Base-by-base conservation (phyloP, 2,888 invertebrate species). In the Cenopis cana region DNA sequence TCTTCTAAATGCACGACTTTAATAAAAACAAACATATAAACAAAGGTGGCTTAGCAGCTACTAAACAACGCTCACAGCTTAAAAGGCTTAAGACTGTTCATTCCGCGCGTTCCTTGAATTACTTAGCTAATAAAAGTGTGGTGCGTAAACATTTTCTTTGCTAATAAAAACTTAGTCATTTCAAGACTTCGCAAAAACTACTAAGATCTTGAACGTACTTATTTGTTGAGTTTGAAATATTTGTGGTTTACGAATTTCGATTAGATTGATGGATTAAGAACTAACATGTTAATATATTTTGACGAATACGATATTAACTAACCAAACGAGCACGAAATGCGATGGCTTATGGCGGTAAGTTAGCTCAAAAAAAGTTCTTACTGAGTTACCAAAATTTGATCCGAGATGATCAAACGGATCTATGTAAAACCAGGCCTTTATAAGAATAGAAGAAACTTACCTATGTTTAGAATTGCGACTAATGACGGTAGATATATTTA, bases 141-240 rank as follows among this genome's bases (percentile, higher is more conserved):
- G 50, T 65, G 64, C 71, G 71, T 71, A 71, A 71, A 61, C 66
- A 64, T 57, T 41, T 52, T 38, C 64, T 20, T 12, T 38, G 49
- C 55, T 67, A 71, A 71, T 71, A 71, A 71, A 70, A 71, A 71
- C 67, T 71, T 67, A 54, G 60, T 65, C 64, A 20, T 64, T 60
- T 60, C 59, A 17, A 38, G n/a, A 59, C 50, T 24, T 24, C 38
- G 36, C 54, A 54, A 8, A 54, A 64, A 64, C 64, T 64, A 64
- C 54, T 54, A 64, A 64, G 64, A 38, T 24, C 64, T 54, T 54
- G 20, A 38, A 38, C 52, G 64, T 54, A 38, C 5, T 33, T 46
- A 60, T 41, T 54, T 64, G 52, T 64, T 64, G 54, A 64, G 38
- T 38, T 50, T 20, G n/a, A 54, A 38, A 54, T 20, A 20, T 2